Conservation (phyloP, 2,888 invertebrate genomes). For the Apotomis turbidana region DNA sequence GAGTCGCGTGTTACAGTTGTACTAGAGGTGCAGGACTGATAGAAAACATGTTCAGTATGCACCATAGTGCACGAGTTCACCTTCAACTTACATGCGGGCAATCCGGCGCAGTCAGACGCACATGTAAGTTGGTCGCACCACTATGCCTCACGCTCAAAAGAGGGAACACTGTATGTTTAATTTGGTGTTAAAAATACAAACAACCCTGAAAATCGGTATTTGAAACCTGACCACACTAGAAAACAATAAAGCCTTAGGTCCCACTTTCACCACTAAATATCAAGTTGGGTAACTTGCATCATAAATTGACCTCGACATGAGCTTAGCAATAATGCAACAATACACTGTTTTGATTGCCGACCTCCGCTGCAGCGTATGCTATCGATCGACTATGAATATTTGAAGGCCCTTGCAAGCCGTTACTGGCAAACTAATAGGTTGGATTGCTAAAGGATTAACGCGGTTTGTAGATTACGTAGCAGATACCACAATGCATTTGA, state of each 20-base stretch:
- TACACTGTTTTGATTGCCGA: slow-evolving; percentile 76
- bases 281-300: slow-evolving; percentile 19
- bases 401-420: slow-evolving; percentile 71
- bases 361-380: slow-evolving; percentile 67
- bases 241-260: slow-evolving; percentile 9
- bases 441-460: slow-evolving; percentile 29
- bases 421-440: slow-evolving; percentile 49
- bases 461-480: background rate
- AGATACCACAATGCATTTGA: background rate
- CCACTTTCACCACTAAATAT: slow-evolving; percentile 24
- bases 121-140: no score
- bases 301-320: slow-evolving; percentile 56
- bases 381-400: slow-evolving; percentile 82
- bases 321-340: slow-evolving; percentile 64
- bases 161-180: no score
- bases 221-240: background rate
- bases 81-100: no score
- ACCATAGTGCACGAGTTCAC: no score
- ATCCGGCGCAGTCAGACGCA: no score
- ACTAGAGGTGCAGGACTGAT: no score
- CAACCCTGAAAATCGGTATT: background rate
- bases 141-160: no score
- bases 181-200: background rate
- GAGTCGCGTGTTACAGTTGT: no score
- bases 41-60: no score